Evolutionary conservation across 2,888 invertebrate genomes (phyloP).

Genomic region (Prostheceraeus crozeri): DNA sequence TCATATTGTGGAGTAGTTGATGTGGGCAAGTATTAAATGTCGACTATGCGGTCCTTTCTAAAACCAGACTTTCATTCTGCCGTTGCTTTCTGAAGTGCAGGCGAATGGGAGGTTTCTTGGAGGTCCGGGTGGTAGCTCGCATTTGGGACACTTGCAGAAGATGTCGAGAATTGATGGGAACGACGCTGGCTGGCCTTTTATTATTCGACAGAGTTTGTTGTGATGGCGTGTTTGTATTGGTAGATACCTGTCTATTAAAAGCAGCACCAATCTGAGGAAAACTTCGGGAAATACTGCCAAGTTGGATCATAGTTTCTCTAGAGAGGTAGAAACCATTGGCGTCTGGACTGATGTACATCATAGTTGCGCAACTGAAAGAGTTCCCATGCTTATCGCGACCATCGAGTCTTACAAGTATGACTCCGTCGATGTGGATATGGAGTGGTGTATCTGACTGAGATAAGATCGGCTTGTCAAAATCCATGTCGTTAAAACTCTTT

Average conservation of each 20-base stretch:
- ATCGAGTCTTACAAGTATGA: not conserved
- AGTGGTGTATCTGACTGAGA: not conserved
- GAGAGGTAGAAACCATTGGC: conserved; percentile 19
- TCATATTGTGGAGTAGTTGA: not conserved
- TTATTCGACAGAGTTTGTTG: too few relatives aligned
- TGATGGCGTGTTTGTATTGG: too few relatives aligned
- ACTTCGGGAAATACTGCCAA: not conserved
- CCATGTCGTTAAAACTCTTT: conserved; percentile 2
- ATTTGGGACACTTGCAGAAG: not conserved
- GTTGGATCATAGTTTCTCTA: conserved; percentile 9
- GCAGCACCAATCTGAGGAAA: conserved; percentile 22
- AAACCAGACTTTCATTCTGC: not conserved
- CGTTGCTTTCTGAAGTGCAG: conserved; percentile 10
- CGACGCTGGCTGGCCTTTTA: too few relatives aligned
- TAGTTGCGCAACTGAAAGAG: not conserved
- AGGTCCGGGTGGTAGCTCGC: conserved; percentile 9
- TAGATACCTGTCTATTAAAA: not conserved
- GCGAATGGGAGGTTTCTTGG: not conserved
- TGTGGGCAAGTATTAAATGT: conserved; percentile 22
- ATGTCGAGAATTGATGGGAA: too few relatives aligned
- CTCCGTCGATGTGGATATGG: conserved; percentile 5
- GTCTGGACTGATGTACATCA: conserved; percentile 17
- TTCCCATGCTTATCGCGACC: not conserved
- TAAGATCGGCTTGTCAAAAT: not conserved
- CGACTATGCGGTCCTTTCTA: not conserved